Conservation (phyloP, 2,113 vertebrate genomes). For the Poicephalus meyeri region DNA sequence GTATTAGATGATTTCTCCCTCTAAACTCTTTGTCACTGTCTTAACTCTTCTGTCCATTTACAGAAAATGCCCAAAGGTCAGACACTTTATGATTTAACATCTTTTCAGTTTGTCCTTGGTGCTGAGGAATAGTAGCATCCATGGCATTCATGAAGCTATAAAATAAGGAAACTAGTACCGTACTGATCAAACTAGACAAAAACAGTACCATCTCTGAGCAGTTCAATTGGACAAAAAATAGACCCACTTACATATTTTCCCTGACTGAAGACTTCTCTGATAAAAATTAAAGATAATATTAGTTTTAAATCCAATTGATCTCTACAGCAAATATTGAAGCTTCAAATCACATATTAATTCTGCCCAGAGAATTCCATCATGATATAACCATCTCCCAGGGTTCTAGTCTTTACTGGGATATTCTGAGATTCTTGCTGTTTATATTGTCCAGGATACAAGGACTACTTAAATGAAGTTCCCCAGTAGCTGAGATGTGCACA, state of each 20-base stretch:
- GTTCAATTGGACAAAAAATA: background rate
- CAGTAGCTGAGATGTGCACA: background rate
- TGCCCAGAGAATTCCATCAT: background rate
- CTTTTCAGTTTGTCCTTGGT: slow-evolving; percentile 10
- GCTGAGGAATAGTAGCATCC: background rate
- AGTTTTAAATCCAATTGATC: background rate
- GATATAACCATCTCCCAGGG: background rate
- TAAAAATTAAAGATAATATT: background rate
- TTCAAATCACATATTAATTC: background rate
- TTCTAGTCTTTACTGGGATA: background rate
- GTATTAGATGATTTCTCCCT: background rate
- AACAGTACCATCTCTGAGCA: background rate
- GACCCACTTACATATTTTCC: background rate
- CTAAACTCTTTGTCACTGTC: slow-evolving; percentile 35
- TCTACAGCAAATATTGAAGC: background rate
- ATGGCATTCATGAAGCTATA: background rate
- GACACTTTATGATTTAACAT: background rate
- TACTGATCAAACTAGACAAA: background rate
- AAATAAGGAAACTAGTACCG: background rate
- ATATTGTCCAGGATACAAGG: background rate
- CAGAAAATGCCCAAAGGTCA: slow-evolving; percentile 35
- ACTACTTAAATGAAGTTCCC: background rate
- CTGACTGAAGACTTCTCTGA: background rate
- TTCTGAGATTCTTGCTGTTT: background rate
- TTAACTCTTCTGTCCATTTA: slow-evolving; percentile 23